Percentiles rank a stretch among this genome's conserved stretches.
These are phyloP conservation scores for Epinotia ramella DNA, from an alignment of 2,888 invertebrate species.

Conservation along the genomic window DNA sequence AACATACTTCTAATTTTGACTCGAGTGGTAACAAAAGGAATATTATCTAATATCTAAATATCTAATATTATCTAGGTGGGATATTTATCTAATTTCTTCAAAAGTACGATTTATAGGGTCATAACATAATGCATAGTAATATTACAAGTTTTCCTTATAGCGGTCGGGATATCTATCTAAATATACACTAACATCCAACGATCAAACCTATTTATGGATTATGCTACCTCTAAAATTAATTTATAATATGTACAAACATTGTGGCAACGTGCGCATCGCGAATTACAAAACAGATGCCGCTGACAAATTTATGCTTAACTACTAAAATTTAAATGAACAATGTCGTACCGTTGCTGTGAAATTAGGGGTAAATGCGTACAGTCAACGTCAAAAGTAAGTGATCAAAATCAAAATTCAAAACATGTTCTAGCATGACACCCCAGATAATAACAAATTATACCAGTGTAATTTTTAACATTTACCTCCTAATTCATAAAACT, in stretches of 20 bases:
- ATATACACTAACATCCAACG: not conserved
- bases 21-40: not conserved
- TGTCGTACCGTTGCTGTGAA: slow-evolving; percentile 4
- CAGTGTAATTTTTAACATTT: too few species aligned
- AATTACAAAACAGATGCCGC: slow-evolving; percentile 34
- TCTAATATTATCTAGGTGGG: too few species aligned
- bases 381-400: too few species aligned
- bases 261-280: slow-evolving; percentile 6
- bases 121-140: too few species aligned
- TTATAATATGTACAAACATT: slow-evolving; percentile 25
- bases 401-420: too few species aligned
- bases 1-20: not conserved
- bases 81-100: not conserved
- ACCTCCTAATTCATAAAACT: too few species aligned
- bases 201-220: not conserved
- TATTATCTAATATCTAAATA: too few species aligned
- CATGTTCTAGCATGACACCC: too few species aligned
- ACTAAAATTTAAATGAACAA: slow-evolving; percentile 29
- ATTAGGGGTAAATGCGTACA: slow-evolving; percentile 5
- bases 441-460: too few species aligned
- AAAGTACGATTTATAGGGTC: too few species aligned
- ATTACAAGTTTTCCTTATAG: not conserved
- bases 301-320: slow-evolving; percentile 32
- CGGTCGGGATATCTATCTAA: not conserved
- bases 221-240: slow-evolving; percentile 27